These are phyloP conservation scores for Neogobius melanostomus DNA, from an alignment of 2,113 vertebrate species.

Conservation along the genomic window DNA sequence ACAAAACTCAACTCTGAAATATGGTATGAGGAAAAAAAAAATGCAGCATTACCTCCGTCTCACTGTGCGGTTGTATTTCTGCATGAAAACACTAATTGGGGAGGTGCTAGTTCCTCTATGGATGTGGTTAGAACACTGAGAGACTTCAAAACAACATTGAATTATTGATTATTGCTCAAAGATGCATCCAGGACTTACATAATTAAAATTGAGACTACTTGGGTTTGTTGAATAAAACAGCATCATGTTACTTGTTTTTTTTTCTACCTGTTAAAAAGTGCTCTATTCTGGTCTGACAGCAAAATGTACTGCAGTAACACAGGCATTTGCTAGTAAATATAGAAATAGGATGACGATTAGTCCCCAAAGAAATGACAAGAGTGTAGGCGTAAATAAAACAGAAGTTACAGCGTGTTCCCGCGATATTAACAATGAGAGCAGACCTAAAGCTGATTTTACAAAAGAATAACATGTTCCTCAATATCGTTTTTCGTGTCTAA, in stretches of 20 bases:
- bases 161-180: conserved; percentile 67
- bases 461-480: conserved; percentile 5
- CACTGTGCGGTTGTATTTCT: conserved; percentile 29
- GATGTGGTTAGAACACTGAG: conserved; percentile 57
- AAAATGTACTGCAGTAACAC: conserved; percentile 7
- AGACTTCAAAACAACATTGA: conserved; percentile 55
- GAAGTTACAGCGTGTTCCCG: not conserved
- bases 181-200: conserved; percentile 45
- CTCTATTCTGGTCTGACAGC: not conserved
- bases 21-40: conserved; percentile 22
- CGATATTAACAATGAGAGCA: not conserved
- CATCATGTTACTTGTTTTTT: not conserved
- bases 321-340: conserved; percentile 12
- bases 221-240: conserved; percentile 41
- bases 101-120: conserved; percentile 49
- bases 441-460: not conserved
- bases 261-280: not conserved
- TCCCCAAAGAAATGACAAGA: not conserved
- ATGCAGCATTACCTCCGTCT: conserved; percentile 23
- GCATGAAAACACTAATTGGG: conserved; percentile 39
- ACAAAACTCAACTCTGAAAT: conserved; percentile 24
- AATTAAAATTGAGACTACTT: conserved; percentile 59
- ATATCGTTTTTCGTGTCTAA: conserved; percentile 15
- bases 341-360: conserved; percentile 8
- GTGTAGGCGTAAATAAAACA: conserved; percentile 7